Evolutionary conservation across 2,797 vertebrate species (phyloP).

Genomic region (Benthosema pterotum): DNA sequence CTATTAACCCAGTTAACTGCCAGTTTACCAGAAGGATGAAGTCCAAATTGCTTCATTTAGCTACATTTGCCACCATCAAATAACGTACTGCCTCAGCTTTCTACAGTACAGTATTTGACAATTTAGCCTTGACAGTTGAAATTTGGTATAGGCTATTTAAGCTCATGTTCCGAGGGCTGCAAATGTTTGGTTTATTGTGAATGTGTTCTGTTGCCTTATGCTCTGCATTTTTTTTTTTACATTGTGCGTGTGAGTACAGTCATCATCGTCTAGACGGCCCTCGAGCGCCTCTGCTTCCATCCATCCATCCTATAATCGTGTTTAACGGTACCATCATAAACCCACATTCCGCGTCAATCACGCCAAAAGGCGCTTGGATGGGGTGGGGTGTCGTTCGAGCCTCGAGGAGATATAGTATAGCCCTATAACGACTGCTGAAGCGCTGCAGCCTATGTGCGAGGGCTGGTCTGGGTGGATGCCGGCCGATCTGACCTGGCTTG

Average conservation of each 20-base stretch:
- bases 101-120: conserved; percentile 53
- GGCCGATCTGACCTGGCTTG: conserved; percentile 15
- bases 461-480: conserved; percentile 34
- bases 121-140: conserved; percentile 40
- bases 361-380: conserved; percentile 32
- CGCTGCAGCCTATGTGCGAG: too few relatives aligned
- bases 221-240: conserved; percentile 6
- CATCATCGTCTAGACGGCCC: conserved; percentile 62
- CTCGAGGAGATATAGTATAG: too few relatives aligned
- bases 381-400: conserved; percentile 14
- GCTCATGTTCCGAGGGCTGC: conserved; percentile 26
- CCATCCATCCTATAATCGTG: conserved; percentile 63
- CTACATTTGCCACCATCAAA: conserved; percentile 39
- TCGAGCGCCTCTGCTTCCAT: conserved; percentile 35
- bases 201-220: too few relatives aligned
- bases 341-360: conserved; percentile 70
- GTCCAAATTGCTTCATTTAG: conserved; percentile 36
- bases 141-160: conserved; percentile 29
- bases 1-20: conserved; percentile 51
- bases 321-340: conserved; percentile 65
- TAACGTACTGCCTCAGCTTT: conserved; percentile 37
- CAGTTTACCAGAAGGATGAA: conserved; percentile 33
- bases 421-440: too few relatives aligned
- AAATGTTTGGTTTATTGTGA: too few relatives aligned
- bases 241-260: conserved; percentile 37